Conservation (phyloP, 2,797 vertebrate species). For the Mallotus villosus region DNA sequence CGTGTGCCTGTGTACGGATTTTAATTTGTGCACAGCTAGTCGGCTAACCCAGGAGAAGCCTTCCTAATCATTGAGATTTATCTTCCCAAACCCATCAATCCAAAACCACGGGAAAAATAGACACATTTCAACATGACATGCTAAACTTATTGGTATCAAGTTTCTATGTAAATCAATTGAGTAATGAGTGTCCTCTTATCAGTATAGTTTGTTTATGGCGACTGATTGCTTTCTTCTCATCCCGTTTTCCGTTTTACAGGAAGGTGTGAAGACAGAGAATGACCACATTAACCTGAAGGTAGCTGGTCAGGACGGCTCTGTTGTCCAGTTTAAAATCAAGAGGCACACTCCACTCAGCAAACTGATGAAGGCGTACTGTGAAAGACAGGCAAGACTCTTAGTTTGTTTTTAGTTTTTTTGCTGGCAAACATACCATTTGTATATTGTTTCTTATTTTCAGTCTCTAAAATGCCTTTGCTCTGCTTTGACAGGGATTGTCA, state of each 20-base stretch:
- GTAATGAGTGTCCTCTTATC: not conserved
- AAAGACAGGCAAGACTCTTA: slow-evolving; percentile 80
- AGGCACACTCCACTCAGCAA: slow-evolving; percentile 88
- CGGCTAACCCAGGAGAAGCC: no score
- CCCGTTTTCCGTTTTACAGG: slow-evolving; percentile 60
- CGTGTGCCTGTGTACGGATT: no score
- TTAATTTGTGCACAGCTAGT: no score
- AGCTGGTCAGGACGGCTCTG: slow-evolving; percentile 87
- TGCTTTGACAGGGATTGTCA: slow-evolving; percentile 80
- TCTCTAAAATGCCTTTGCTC: not conserved
- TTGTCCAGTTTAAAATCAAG: slow-evolving; percentile 92
- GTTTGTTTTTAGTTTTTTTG: not conserved
- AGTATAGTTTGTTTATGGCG: not conserved
- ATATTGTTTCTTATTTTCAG: not conserved
- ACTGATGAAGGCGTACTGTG: slow-evolving; percentile 92
- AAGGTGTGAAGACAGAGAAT: slow-evolving; percentile 89
- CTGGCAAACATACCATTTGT: not conserved
- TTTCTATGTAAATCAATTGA: no score
- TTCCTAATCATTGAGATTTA: no score
- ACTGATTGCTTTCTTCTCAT: not conserved
- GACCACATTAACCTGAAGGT: slow-evolving; percentile 91
- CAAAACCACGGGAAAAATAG: no score
- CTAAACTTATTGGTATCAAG: no score
- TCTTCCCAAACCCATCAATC: no score
- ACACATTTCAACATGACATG: no score